Evolutionary conservation across 2,113 vertebrate genomes (phyloP).

Genomic region (Lepidothrix coronata): DNA sequence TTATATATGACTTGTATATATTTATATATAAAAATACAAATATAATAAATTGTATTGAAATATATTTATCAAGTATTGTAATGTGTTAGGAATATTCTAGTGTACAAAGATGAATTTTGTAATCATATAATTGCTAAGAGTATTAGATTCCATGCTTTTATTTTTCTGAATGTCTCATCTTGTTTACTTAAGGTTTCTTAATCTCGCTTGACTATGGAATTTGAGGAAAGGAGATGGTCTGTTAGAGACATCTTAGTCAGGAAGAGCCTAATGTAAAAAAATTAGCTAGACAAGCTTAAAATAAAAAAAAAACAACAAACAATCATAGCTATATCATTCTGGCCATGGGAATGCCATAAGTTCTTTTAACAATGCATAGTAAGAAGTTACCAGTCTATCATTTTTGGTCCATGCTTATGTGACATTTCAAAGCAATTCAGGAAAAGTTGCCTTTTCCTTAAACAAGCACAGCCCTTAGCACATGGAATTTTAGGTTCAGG

Average conservation of each 20-base stretch:
- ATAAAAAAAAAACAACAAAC: background rate
- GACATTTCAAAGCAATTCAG: background rate
- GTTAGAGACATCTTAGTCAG: background rate
- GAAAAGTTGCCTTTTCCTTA: background rate
- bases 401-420: background rate
- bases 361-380: background rate
- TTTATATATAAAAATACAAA: background rate
- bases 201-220: background rate
- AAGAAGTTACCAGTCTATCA: background rate
- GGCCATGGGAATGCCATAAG: background rate
- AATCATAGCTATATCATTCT: background rate
- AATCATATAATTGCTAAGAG: background rate
- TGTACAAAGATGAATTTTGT: background rate
- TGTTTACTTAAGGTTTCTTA: constrained; percentile 9
- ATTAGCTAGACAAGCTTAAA: background rate
- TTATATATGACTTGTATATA: background rate
- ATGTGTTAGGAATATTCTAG: background rate
- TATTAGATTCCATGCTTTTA: background rate
- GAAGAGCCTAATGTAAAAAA: background rate
- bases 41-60: background rate
- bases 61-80: background rate
- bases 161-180: constrained; percentile 27
- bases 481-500: background rate
- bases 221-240: background rate
- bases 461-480: background rate